Evolutionary conservation across 1,140 invertebrate genomes (phyloP), one percentile per base, ranked within the genome.

Genomic region (Diabrotica virgifera): DNA sequence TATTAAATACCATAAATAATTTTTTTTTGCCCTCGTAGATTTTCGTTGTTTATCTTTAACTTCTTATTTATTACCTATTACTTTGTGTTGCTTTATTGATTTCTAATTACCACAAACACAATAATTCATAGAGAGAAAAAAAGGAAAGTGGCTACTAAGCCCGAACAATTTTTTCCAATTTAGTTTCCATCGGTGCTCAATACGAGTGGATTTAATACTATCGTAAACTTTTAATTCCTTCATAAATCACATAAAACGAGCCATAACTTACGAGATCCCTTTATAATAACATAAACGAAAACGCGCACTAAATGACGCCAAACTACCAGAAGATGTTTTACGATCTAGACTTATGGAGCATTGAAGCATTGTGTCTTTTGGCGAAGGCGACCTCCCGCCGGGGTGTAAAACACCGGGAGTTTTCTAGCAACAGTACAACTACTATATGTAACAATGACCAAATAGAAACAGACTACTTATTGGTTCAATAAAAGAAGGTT

Each of bases 221-320:
- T 24, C 40, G 5, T 46, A 46, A 46, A 46, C 8, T n/a, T 46
- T 46, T 46, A 46, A 46, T 46, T n/a, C n/a, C 40, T 8, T n/a
- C n/a, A 46, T 46, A 46, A 46, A 46, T 46, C 40, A 46, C 8
- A 46, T n/a, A 46, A 46, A 46, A 46, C 40, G 40, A 46, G 40
- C 40, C n/a, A 46, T 46, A 46, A 46, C 40, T 46, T 46, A 46
- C n/a, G 40, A 46, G n/a, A 46, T 46, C n/a, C 40, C n/a, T 46
- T 46, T 46, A 46, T 46, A 46, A 46, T n/a, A 46, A 46, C 40
- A 46, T 46, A 46, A 46, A 46, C n/a, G 40, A 46, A 46, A 46
- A 46, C 40, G 40, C 3, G 8, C 40, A 46, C 8, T 46, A 46
- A 46, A 46, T 10, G 40, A 46, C 40, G n/a, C n/a, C 8, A 46